A percentile compares a stretch with the other conserved stretches of the same genome.
Conservation (phyloP, 1,140 invertebrate genomes). For the Trichomalopsis sarcophagae region DNA sequence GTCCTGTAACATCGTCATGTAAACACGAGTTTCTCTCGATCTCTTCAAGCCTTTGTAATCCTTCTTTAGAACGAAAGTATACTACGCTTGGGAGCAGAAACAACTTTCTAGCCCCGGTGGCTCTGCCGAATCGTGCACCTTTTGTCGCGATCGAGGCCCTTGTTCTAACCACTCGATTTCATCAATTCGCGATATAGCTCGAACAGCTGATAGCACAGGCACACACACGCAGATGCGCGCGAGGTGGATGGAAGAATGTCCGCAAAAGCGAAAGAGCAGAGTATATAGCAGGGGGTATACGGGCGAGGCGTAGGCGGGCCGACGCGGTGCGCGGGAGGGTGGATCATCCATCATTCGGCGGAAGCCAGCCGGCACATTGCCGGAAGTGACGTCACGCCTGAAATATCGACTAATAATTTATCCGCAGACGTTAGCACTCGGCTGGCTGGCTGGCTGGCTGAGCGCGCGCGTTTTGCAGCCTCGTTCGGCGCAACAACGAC, state of each 20-base stretch:
- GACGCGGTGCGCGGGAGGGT: constrained; percentile 35
- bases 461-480: constrained; percentile 58
- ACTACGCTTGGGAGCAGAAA: no score
- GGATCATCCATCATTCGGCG: constrained; percentile 68
- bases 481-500: constrained; percentile 21
- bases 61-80: no score
- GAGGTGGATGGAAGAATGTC: constrained; percentile 16
- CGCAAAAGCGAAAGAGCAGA: not conserved
- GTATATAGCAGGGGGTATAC: not conserved
- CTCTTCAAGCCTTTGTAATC: no score
- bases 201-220: no score
- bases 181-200: no score
- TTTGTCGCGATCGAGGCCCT: no score
- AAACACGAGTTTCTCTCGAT: no score
- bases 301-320: not conserved
- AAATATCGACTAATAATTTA: constrained; percentile 73
- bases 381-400: constrained; percentile 71
- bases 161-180: no score
- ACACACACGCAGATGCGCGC: not conserved
- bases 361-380: constrained; percentile 71
- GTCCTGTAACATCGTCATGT: no score
- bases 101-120: no score
- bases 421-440: constrained; percentile 68
- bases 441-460: not conserved
- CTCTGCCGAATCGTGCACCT: no score